Base-by-base conservation (phyloP, 2,113 vertebrate genomes). In the Lontra canadensis region DNA sequence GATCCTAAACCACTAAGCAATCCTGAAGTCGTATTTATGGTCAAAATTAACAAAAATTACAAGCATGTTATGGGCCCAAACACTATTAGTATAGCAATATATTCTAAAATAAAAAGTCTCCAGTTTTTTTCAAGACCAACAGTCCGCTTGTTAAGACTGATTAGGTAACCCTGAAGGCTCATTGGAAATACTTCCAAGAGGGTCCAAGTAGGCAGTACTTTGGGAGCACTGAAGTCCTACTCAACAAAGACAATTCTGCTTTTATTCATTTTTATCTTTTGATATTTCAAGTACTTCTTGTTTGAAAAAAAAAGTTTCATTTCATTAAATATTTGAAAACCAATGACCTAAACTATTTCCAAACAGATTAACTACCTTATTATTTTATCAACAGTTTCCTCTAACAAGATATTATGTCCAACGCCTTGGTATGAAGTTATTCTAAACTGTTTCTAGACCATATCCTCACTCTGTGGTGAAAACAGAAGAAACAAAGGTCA, bases 401-500 rank as follows among this genome's bases (percentile, higher is more conserved):
- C 88, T 88, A 59, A 88, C 25, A 87, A 86, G n/a, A 44, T n/a
- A 4, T 20, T 65, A 44, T 15, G 8, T 85, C 61, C 17, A 39
- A 97, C 10, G 25, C 21, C 44, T 26, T 90, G 39, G 44, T 80
- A 8, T 89, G 42, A 90, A 88, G 52, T 73, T 93, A 96, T n/a
- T 86, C 67, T 89, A 86, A 90, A 93, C 65, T 85, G 73, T 90
- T 96, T 39, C 23, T 78, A 95, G 36, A 34, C 39, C 71, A 94
- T 34, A 90, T 95, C 91, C 81, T 93, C 92, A 95, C 79, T 87
- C 49, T 87, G 74, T 83, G 69, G 73, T 63, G 18, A 94, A 96
- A 97, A 96, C n/a, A 80, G 81, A 94, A 93, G 74, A 80, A 93
- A 18, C 93, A 96, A 98, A 93, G 89, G 86, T 87, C 83, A 93